These are phyloP conservation scores for Latrodectus elegans DNA, from an alignment of 2,888 invertebrate species.

Conservation along the genomic window DNA sequence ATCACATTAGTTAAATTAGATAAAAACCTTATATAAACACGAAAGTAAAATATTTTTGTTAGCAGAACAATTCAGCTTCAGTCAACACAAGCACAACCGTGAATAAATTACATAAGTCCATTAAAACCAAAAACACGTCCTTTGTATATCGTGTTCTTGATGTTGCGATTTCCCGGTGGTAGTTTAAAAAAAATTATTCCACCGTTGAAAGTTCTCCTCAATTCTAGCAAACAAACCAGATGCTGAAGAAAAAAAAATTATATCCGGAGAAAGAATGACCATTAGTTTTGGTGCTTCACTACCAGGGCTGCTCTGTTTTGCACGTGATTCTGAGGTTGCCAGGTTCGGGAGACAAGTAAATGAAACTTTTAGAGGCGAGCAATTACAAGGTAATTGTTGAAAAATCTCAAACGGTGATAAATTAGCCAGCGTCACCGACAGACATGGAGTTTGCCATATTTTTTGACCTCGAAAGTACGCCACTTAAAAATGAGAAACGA, in stretches of 20 bases:
- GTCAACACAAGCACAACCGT: not conserved
- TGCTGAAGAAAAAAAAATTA: constrained; percentile 12
- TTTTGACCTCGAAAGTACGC: constrained; percentile 67
- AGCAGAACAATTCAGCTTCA: not conserved
- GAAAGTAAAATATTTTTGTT: not conserved
- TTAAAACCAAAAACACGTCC: not conserved
- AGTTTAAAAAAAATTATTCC: constrained; percentile 29
- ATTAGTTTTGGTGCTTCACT: constrained; percentile 65
- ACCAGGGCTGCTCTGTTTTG: constrained; percentile 58
- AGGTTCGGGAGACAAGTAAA: constrained; percentile 67
- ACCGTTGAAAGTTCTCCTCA: constrained; percentile 18
- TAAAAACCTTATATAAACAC: too few species aligned
- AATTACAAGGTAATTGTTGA: constrained; percentile 69
- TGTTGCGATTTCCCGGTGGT: constrained; percentile 20
- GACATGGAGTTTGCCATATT: constrained; percentile 67
- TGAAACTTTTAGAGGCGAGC: constrained; percentile 62
- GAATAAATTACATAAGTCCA: not conserved
- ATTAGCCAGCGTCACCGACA: constrained; percentile 55
- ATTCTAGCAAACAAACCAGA: constrained; percentile 11
- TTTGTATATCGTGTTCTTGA: constrained; percentile 1
- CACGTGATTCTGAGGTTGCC: constrained; percentile 63
- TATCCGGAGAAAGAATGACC: constrained; percentile 50
- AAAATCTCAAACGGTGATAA: constrained; percentile 63
- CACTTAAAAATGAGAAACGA: constrained; percentile 68
- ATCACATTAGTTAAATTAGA: too few species aligned